Evolutionary conservation across 2,888 invertebrate genomes (phyloP).

Genomic region (Operophtera brumata): DNA sequence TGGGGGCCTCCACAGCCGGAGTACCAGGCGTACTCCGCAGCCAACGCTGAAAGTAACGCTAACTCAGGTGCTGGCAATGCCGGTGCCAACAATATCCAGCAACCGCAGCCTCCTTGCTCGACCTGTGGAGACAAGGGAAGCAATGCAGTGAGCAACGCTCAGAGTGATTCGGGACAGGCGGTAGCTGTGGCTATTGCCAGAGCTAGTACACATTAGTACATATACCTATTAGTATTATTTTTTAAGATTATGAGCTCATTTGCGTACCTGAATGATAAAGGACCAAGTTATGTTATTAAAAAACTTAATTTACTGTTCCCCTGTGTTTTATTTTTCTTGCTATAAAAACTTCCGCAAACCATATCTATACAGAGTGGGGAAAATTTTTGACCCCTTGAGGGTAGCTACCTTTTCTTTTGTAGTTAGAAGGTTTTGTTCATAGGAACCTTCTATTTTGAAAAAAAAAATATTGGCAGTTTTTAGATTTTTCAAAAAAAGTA

Average conservation of each 20-base stretch:
- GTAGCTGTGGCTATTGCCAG: slow-evolving; percentile 44
- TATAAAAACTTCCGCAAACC: too few species aligned
- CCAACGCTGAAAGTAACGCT: slow-evolving; percentile 13
- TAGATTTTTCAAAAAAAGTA: too few species aligned
- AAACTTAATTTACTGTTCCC: neutral
- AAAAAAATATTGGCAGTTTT: too few species aligned
- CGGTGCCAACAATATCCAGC: neutral
- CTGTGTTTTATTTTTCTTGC: too few species aligned
- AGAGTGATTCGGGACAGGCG: slow-evolving; percentile 46
- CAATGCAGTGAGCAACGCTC: slow-evolving; percentile 48
- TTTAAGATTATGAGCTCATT: too few species aligned
- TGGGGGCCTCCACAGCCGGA: slow-evolving; percentile 27
- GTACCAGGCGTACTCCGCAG: slow-evolving; percentile 20
- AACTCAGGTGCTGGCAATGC: neutral
- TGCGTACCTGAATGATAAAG: neutral
- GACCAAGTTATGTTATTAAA: neutral
- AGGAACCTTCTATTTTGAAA: too few species aligned
- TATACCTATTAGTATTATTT: too few species aligned
- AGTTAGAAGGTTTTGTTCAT: too few species aligned
- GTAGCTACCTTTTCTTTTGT: too few species aligned
- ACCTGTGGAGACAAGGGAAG: slow-evolving; percentile 28
- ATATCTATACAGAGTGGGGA: too few species aligned
- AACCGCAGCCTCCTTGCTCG: slow-evolving; percentile 23
- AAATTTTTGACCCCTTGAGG: too few species aligned
- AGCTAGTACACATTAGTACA: slow-evolving; percentile 10